Percentiles rank a stretch among this genome's conserved stretches.
Conservation (phyloP, 2,113 vertebrate genomes). For the Pelobates fuscus region DNA sequence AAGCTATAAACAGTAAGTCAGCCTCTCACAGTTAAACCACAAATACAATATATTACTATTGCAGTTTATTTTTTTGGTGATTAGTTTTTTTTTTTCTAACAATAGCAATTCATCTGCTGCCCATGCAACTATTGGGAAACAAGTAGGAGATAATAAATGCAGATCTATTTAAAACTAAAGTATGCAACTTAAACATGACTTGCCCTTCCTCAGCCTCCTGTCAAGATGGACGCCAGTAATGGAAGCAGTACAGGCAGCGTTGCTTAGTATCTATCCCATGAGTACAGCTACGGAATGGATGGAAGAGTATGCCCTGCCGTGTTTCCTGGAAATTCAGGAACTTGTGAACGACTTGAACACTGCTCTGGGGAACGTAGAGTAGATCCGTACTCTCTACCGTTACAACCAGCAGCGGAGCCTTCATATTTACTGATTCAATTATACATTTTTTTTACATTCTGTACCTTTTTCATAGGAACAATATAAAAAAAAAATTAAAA, state of each 20-base stretch:
- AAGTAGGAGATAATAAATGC: too few species aligned
- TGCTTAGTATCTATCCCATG: slow-evolving; percentile 74
- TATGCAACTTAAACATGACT: too few species aligned
- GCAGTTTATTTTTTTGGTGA: neutral
- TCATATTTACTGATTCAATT: neutral
- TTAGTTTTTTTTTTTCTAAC: too few species aligned
- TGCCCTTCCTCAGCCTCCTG: slow-evolving; percentile 74
- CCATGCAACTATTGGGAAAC: too few species aligned
- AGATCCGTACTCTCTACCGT: neutral
- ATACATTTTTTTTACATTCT: neutral
- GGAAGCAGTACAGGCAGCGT: slow-evolving; percentile 73
- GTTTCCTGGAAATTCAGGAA: slow-evolving; percentile 70
- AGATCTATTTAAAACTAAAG: too few species aligned
- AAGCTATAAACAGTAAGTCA: too few species aligned
- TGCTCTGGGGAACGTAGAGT: slow-evolving; percentile 57
- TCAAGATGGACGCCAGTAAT: slow-evolving; percentile 67
- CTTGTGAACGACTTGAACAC: slow-evolving; percentile 71
- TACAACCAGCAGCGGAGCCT: neutral
- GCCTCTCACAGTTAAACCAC: too few species aligned
- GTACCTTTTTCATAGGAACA: neutral
- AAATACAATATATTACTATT: too few species aligned
- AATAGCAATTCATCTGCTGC: too few species aligned
- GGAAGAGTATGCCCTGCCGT: slow-evolving; percentile 81
- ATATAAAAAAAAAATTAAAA: too few species aligned
- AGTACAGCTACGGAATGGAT: slow-evolving; percentile 85